Evolutionary conservation across 1,140 invertebrate genomes (phyloP), one percentile per base, ranked within the genome.

Genomic region (Linepithema humile): DNA sequence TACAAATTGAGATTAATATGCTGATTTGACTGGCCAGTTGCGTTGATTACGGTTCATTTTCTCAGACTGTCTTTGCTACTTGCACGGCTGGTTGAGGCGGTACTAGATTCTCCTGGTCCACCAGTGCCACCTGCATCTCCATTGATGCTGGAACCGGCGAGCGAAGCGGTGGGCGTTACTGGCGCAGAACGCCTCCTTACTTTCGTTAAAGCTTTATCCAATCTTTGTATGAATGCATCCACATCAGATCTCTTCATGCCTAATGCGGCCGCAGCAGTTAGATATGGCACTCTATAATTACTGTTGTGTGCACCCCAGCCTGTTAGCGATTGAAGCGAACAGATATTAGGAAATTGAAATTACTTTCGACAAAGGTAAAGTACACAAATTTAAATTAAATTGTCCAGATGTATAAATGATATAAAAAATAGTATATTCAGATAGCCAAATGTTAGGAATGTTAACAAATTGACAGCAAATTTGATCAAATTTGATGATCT

Each of bases 301-400:
- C 95, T 95, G 83, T 95, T 95, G 92, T 97, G 97, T 29, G 96
- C 95, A 59, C 97, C 97, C 96, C 96, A 97, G 43, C 96, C 96
- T 94, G 80, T 95, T 94, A 45, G 3, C 0, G 55, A 82, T 60
- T 5, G 20, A 67, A 85, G 50, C 59, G 88, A 70, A 74, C 83
- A 55, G n/a, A 43, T 40, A 48, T 75, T 43, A 48, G 15, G 0
- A 62, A 75, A 48, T 12, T 3, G 38, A 45, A 29, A 35, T 73
- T 45, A 75, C 17, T 20, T 62, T 60, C 5, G 6, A 43, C 38
- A 45, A 60, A 17, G 15, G 17, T 32, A 32, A 69, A 69, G 48
- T 48, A 3, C n/a, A 69, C 17, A 38, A 77, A 72, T 5, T 12
- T 60, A 20, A 35, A 73, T 62, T 60, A 43, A 43, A 50, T 26